Evolutionary conservation across 1,140 invertebrate species (phyloP), one percentile per base, ranked within the genome.

Genomic region (Cydia amplana): DNA sequence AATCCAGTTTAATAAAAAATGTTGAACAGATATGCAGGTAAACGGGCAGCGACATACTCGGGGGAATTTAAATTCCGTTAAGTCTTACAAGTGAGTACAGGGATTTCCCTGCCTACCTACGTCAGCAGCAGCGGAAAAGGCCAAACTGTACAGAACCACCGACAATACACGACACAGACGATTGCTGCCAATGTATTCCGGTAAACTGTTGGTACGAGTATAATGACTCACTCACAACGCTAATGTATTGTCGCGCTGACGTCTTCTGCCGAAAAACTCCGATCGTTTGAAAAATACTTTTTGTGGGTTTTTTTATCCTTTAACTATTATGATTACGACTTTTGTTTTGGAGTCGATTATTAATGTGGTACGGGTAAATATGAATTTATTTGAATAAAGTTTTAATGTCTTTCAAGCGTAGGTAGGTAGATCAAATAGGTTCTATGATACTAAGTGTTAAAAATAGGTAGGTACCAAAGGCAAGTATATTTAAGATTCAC

Each of bases 211-310:
- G 32, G n/a, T 18, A 18, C 28, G n/a, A 43, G 16, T 36, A 20
- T 28, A 36, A n/a, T 70, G 65, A 70, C 32, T 70, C 65, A 70
- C 65, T 36, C 28, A 18, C 28, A 10, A 16, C 32, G 28, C 32
- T 70, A 70, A 70, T 70, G 64, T n/a, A 67, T 32, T 32, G 65
- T 18, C 65, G 32, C 64, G 28, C 18, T 70, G 25, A 70, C 65
- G 65, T 36, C n/a, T 36, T n/a, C 16, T 70, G 32, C 65, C 28
- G n/a, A 70, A 70, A 60, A 70, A 70, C 65, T 40, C 20, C 20
- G 55, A 23, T 60, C 55, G 20, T 60, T 60, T 60, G 16, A 55
- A 60, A 20, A 60, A 6, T 60, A 60, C 55, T 60, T 23, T 49
- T 60, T 60, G 55, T 60, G 55, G 55, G 55, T 20, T 60, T 55